Conservation (phyloP, 2,797 vertebrate species). For the Pseudochirops corinnae region DNA sequence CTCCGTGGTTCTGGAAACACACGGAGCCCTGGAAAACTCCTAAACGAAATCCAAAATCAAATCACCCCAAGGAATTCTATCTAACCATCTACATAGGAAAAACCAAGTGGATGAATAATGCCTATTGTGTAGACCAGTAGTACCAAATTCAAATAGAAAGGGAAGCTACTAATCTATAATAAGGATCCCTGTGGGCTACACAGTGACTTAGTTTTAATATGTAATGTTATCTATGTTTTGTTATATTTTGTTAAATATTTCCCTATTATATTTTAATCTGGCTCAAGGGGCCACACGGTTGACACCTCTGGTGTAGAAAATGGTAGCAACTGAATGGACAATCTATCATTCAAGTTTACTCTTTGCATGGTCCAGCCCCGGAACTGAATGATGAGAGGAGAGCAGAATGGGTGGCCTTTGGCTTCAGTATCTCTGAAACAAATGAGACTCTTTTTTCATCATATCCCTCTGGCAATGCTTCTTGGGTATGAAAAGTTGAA, state of each 20-base stretch:
- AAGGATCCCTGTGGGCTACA: too few species aligned
- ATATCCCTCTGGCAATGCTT: background rate
- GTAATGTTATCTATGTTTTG: background rate
- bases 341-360: background rate
- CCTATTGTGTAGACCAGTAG: background rate
- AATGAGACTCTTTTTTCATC: background rate
- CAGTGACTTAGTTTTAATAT: background rate
- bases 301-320: too few species aligned
- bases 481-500: background rate
- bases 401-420: background rate
- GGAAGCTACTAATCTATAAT: background rate
- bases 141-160: background rate
- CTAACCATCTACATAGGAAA: background rate
- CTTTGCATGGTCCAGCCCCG: background rate
- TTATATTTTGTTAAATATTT: background rate
- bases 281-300: background rate
- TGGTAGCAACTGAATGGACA: too few species aligned
- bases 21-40: background rate
- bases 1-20: background rate
- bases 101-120: background rate
- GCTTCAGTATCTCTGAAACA: background rate
- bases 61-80: background rate
- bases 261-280: background rate
- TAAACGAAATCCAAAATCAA: background rate
- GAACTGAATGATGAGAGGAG: constrained; percentile 7